Percentiles rank a stretch among this genome's conserved stretches.
These are phyloP conservation scores for Smutsia gigantea DNA, from an alignment of 2,797 vertebrate species.

Conservation along the genomic window DNA sequence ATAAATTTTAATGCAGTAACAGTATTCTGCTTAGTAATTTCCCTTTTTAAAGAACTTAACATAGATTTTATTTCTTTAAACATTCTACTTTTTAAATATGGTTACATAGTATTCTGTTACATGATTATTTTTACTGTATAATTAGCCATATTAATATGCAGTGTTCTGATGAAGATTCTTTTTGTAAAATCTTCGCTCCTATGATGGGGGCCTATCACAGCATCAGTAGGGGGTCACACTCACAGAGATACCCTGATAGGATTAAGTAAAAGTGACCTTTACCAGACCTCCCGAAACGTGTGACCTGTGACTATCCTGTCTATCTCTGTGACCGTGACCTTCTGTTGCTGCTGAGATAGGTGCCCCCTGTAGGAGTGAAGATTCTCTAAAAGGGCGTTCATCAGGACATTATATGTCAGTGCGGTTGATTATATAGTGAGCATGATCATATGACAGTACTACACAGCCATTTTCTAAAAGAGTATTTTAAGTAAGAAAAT, in stretches of 20 bases:
- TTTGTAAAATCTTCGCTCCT: neutral
- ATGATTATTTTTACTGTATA: neutral
- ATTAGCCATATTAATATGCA: neutral
- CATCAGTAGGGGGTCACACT: neutral
- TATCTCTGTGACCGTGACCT: neutral
- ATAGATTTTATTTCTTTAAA: neutral
- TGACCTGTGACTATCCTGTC: neutral
- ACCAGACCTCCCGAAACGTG: neutral
- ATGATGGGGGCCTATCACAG: neutral
- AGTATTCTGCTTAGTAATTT: neutral
- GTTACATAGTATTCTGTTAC: neutral
- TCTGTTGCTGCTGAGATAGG: neutral
- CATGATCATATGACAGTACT: neutral
- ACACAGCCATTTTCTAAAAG: neutral
- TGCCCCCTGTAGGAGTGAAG: neutral
- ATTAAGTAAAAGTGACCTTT: neutral
- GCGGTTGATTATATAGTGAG: neutral
- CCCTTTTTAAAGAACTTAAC: neutral
- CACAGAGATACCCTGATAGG: neutral
- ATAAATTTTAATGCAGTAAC: neutral
- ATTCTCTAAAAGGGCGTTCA: neutral
- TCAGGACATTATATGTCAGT: neutral
- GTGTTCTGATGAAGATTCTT: neutral
- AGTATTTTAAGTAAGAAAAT: neutral
- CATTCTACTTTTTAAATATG: neutral